Conservation (phyloP, 2,797 vertebrate genomes). For the Anguilla anguilla region DNA sequence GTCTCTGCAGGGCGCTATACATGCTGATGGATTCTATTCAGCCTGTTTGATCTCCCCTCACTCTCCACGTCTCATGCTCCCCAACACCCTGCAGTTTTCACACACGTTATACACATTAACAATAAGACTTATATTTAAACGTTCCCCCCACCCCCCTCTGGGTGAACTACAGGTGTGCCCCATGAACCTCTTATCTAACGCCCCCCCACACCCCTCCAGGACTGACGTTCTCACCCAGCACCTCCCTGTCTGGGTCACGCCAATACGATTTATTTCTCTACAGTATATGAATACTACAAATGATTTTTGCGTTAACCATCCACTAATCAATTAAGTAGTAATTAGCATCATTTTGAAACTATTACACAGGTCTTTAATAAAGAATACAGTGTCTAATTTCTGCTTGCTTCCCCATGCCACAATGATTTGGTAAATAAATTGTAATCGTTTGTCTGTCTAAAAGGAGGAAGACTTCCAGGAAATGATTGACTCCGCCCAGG, state of each 20-base stretch:
- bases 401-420: background rate
- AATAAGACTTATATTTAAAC: constrained; percentile 62
- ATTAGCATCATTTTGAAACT: background rate
- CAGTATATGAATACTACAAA: background rate
- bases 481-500: constrained; percentile 83
- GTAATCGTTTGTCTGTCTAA: constrained; percentile 31
- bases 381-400: background rate
- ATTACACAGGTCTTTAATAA: background rate
- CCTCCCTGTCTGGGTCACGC: background rate
- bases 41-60: background rate
- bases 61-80: background rate
- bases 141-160: constrained; percentile 47
- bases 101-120: background rate
- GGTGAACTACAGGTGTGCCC: constrained; percentile 70
- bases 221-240: background rate
- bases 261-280: background rate
- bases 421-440: background rate
- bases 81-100: background rate
- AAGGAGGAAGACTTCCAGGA: constrained; percentile 93
- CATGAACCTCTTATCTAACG: background rate
- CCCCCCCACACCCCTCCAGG: background rate
- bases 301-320: background rate
- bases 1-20: background rate
- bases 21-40: background rate
- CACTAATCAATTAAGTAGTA: background rate